Conservation (phyloP, 2,113 vertebrate genomes). For the Pseudonaja textilis region DNA sequence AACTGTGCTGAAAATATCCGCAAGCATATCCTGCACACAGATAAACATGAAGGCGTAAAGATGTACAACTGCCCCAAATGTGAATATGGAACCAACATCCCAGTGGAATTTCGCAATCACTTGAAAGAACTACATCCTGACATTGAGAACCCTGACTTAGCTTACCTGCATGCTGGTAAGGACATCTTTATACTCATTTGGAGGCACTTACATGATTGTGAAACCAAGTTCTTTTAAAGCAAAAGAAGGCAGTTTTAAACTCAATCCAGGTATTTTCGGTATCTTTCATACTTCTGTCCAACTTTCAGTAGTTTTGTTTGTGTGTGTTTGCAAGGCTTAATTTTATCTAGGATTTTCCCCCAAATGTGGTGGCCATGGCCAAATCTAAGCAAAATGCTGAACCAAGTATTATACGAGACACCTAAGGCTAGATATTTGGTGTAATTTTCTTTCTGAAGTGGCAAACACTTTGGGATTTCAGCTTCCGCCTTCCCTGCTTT, state of each 20-base stretch:
- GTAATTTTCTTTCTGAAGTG: not conserved
- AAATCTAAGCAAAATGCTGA: not conserved
- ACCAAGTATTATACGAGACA: not conserved
- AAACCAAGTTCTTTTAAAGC: not conserved
- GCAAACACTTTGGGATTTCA: not conserved
- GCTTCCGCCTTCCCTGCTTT: not conserved
- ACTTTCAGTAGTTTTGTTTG: not conserved
- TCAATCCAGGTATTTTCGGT: not conserved
- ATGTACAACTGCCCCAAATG: conserved; percentile 99
- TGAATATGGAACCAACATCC: conserved; percentile 86
- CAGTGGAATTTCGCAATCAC: conserved; percentile 96
- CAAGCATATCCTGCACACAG: conserved; percentile 96
- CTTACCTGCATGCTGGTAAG: conserved; percentile 94
- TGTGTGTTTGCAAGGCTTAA: not conserved
- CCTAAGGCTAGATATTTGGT: not conserved
- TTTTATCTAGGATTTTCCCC: not conserved
- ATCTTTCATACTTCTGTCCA: not conserved
- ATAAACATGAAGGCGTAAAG: conserved; percentile 95
- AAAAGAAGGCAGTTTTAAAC: conserved; percentile 19
- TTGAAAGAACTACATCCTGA: conserved; percentile 90
- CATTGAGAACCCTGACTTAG: conserved; percentile 96
- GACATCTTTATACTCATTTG: not conserved
- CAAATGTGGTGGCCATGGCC: not conserved
- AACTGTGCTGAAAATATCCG: conserved; percentile 99
- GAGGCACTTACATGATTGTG: not conserved